These are phyloP conservation scores for Malurus leucopterus DNA, from an alignment of 2,797 vertebrate species.

Conservation along the genomic window DNA sequence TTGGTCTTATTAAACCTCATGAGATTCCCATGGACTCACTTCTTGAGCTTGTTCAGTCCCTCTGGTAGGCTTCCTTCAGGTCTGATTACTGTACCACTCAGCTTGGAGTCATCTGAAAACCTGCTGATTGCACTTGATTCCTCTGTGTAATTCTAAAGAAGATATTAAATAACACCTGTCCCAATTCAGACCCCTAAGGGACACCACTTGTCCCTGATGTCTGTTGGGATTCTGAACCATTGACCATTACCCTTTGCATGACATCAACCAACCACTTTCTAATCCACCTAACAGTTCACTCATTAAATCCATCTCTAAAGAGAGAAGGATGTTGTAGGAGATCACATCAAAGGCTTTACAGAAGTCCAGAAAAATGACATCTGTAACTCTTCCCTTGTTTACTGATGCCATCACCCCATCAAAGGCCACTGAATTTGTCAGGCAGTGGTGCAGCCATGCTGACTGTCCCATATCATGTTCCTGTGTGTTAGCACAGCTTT, in stretches of 20 bases:
- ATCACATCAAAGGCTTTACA: background rate
- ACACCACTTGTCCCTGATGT: background rate
- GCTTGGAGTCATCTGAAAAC: background rate
- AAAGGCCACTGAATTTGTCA: background rate
- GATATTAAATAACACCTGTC: background rate
- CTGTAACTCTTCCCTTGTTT: background rate
- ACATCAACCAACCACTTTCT: background rate
- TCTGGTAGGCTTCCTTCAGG: background rate
- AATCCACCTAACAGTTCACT: background rate
- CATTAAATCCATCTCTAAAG: background rate
- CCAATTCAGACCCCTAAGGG: background rate
- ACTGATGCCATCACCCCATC: accelerated
- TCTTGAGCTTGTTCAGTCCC: background rate
- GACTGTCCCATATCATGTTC: accelerated
- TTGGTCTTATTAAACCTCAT: accelerated
- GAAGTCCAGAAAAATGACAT: background rate
- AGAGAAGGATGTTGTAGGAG: background rate
- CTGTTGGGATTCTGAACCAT: background rate
- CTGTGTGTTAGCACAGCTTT: background rate
- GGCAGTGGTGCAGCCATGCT: background rate
- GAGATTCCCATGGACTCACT: background rate
- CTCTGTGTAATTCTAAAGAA: background rate
- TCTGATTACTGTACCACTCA: background rate
- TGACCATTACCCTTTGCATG: background rate
- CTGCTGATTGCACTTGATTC: background rate